Base-by-base conservation (phyloP, 2,113 vertebrate species). In the Aldabrachelys gigantea region DNA sequence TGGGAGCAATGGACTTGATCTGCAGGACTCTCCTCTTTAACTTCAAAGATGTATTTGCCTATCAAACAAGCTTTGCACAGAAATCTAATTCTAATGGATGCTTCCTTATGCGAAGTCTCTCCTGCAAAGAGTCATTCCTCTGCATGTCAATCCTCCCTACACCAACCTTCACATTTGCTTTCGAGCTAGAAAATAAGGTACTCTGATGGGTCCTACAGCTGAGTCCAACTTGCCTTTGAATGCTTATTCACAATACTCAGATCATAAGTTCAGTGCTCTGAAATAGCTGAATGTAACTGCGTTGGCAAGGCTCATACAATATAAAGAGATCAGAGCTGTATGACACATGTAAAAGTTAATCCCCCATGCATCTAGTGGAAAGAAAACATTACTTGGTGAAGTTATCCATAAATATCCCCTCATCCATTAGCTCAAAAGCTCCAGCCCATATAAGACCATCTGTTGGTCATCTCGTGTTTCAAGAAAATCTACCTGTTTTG, bases 141-240 rank as follows among this genome's bases (percentile, higher is more conserved):
- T 59, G 25, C 57, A 27, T 59, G 57, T 59, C 4, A 57, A 2
- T 57, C 24, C 9, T 25, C 56, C 56, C 25, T 4, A 27, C 72
- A 78, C 94, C 89, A 88, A 92, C 95, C 80, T 92, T 81, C 24
- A 21, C 86, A 25, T 91, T 90, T 96, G 94, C 88, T 92, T 54
- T 52, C 85, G 54, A 94, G 90, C 75, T 95, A 87, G 52, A 90
- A 95, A 95, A 90, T 82, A 84, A 22, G 85, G 41, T 69, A 12
- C 8, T 24, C 21, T 90, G 95, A 82, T 90, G 83, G 87, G 53
- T 54, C 83, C 82, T 4, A 0, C 11, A 57, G 41, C 44, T 95
- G 82, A 19, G 80, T 89, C 35, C 81, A 92, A 69, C 93, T 85
- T 94, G 93, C 94, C 72, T 92, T 91, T 90, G 56, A 89, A 44